Base-by-base conservation (phyloP, 2,113 vertebrate genomes). In the Aegotheles bennettii region DNA sequence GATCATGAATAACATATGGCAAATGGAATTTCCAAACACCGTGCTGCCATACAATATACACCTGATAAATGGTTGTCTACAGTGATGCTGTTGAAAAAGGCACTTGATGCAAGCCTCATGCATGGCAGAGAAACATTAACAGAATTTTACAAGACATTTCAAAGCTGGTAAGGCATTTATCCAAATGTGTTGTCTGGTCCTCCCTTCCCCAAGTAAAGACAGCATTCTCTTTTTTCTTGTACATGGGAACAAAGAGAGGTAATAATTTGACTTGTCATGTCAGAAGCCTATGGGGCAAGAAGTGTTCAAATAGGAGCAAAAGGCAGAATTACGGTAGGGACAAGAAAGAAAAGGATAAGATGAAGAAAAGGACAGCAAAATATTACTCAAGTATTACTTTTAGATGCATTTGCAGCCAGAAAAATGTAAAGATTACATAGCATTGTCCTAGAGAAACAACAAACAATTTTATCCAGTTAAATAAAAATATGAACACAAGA, bases 11-110 rank as follows among this genome's bases (percentile, higher is more conserved):
- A 98, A 98, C 98, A 97, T 97, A 97, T 94, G 97, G 97, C 92
- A 98, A 98, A 98, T 98, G 98, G 98, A 98, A 98, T 98, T 98
- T 98, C 96, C 97, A 98, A 98, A 98, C 98, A 97, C 94, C 74
- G 65, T 60, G 56, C 90, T 93, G 92, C 96, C 95, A 96, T 97
- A 96, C 97, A 97, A 98, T 98, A 97, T 97, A 97, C 96, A 98
- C 97, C 98, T 98, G 98, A 98, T 97, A 98, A 98, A 98, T 98
- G 97, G 96, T 94, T 92, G 94, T 95, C 96, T 96, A 75, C 94
- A 96, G 95, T 80, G 96, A 92, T 95, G 96, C 91, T 95, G 96
- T 96, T 94, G 90, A 96, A 95, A 95, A 95, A 94, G 83, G 95
- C 96, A 97, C 92, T 97, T 97, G 95, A 95, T 91, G 69, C 94